Evolutionary conservation across 2,888 invertebrate genomes (phyloP).

Genomic region (Diadromus collaris): DNA sequence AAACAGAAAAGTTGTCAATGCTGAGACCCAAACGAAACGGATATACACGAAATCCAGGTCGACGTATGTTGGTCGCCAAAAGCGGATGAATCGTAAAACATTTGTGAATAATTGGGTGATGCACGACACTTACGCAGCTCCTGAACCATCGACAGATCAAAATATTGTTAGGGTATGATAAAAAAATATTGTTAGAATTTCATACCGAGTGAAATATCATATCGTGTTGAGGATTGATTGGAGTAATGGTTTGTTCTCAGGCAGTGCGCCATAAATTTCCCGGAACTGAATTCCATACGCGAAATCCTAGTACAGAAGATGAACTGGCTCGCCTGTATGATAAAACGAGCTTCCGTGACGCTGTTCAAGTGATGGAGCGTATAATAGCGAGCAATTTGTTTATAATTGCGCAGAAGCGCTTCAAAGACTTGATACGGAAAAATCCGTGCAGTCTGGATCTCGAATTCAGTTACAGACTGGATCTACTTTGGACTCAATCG

Average conservation of each 20-base stretch:
- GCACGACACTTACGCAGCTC: slow-evolving; percentile 84
- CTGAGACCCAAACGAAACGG: slow-evolving; percentile 87
- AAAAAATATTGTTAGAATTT: too few relatives aligned
- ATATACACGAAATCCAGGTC: slow-evolving; percentile 84
- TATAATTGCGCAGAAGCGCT: slow-evolving; percentile 86
- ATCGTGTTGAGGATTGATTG: neutral
- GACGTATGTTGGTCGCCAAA: slow-evolving; percentile 83
- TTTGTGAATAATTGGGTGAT: slow-evolving; percentile 91
- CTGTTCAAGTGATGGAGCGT: slow-evolving; percentile 86
- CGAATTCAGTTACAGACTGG: slow-evolving; percentile 85
- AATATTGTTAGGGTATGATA: slow-evolving; percentile 30
- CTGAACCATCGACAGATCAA: slow-evolving; percentile 77
- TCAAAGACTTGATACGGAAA: slow-evolving; percentile 84
- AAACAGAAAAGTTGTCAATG: slow-evolving; percentile 84
- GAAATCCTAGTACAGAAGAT: slow-evolving; percentile 73
- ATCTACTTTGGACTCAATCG: slow-evolving; percentile 85
- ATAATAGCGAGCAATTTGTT: slow-evolving; percentile 87
- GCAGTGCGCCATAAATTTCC: slow-evolving; percentile 53
- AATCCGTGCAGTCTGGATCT: slow-evolving; percentile 85
- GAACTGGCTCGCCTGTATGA: slow-evolving; percentile 76
- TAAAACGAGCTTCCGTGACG: slow-evolving; percentile 82
- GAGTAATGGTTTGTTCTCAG: slow-evolving; percentile 31
- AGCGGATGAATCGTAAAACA: slow-evolving; percentile 82
- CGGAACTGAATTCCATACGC: slow-evolving; percentile 60
- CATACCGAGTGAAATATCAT: neutral